Evolutionary conservation across 2,888 invertebrate species (phyloP).

Genomic region (Leptogaster cylindrica): DNA sequence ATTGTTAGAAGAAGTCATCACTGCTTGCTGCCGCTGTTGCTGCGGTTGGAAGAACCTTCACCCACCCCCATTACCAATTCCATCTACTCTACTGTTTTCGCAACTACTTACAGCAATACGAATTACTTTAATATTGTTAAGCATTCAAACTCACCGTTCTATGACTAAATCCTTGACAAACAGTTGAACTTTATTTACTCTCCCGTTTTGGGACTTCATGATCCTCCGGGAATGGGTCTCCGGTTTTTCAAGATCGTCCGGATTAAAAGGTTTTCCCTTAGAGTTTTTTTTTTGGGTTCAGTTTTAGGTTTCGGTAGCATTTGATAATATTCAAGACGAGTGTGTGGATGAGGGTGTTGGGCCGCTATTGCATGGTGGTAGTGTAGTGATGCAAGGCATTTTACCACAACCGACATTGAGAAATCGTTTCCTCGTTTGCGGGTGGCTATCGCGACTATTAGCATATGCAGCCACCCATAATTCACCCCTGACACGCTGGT

Average conservation of each 20-base stretch:
- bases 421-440: conserved; percentile 36
- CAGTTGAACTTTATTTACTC: conserved; percentile 31
- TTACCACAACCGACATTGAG: conserved; percentile 26
- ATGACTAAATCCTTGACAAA: conserved; percentile 4
- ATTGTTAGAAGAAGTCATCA: too few species aligned
- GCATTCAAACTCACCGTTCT: conserved; percentile 21
- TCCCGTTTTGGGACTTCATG: too few species aligned
- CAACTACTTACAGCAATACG: conserved; percentile 13
- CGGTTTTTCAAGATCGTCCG: too few species aligned
- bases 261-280: too few species aligned
- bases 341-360: too few species aligned
- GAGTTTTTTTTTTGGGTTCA: too few species aligned
- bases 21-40: too few species aligned
- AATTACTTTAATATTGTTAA: conserved; percentile 30
- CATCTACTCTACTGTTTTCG: background rate
- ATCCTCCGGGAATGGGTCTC: too few species aligned
- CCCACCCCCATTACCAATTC: too few species aligned
- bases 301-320: too few species aligned
- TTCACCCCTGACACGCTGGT: conserved; percentile 34
- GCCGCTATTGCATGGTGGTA: background rate
- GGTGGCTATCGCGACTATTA: conserved; percentile 38
- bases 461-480: conserved; percentile 31
- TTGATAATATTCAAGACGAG: too few species aligned
- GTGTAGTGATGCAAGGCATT: background rate
- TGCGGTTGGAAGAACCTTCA: too few species aligned